phyloP scores from a whole-genome alignment of 2,113 vertebrate genomes.

The Etia nguti region DNA sequence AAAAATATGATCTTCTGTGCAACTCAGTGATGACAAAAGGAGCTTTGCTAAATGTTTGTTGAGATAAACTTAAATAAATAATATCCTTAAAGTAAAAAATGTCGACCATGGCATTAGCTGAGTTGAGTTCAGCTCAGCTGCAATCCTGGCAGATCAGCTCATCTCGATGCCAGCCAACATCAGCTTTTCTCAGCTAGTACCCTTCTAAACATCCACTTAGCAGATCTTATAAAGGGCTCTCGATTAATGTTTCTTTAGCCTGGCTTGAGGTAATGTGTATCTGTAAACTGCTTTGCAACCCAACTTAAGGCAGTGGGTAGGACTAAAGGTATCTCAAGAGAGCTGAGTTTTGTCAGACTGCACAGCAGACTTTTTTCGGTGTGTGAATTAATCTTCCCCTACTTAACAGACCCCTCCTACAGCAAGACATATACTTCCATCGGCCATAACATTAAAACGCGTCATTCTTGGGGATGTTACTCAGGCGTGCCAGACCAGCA shows the following conservation, averaged over 20 bases:
- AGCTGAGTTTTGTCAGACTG: not conserved
- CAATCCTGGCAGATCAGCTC: not conserved
- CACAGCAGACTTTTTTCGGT: not conserved
- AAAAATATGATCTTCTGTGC: not conserved
- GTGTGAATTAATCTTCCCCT: not conserved
- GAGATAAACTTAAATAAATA: not conserved
- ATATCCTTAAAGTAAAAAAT: not conserved
- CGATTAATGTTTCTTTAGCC: not conserved
- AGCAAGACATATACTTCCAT: not conserved
- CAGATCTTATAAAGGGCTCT: not conserved
- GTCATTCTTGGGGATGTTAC: not conserved
- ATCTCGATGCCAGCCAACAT: not conserved
- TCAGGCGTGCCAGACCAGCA: no score
- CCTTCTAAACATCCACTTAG: not conserved
- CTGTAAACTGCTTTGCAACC: not conserved
- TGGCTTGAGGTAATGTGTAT: not conserved
- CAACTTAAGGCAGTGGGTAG: not conserved
- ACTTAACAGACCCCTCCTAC: not conserved
- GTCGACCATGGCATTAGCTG: not conserved
- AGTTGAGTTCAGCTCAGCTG: not conserved
- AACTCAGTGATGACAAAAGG: not conserved
- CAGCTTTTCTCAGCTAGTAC: not conserved
- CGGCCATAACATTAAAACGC: not conserved
- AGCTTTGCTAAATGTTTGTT: not conserved
- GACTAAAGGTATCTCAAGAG: not conserved